phyloP scores from a whole-genome alignment of 1,140 invertebrate species.

The Atta texana region DNA sequence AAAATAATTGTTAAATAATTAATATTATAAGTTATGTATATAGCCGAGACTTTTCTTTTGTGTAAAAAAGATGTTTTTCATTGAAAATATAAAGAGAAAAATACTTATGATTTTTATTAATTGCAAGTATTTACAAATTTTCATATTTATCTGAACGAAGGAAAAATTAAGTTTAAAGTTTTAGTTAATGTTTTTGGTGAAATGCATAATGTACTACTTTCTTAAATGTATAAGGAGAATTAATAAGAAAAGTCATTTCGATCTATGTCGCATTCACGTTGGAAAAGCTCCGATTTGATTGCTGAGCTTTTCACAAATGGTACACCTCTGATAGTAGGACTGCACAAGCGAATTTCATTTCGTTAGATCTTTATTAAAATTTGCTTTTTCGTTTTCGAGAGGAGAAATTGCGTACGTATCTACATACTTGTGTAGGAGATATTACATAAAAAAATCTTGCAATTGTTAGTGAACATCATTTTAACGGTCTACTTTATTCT shows the following conservation, averaged over 20 bases:
- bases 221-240: not conserved
- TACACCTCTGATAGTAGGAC: not conserved
- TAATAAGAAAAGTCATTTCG: slow-evolving; percentile 16
- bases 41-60: not conserved
- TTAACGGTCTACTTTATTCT: not conserved
- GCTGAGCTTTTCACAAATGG: not conserved
- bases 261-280: not conserved
- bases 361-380: slow-evolving; percentile 9
- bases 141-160: not conserved
- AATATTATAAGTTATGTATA: not conserved
- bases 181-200: not conserved
- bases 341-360: slow-evolving; percentile 27
- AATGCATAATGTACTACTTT: not conserved
- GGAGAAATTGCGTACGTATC: not conserved
- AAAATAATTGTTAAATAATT: not conserved
- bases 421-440: not conserved
- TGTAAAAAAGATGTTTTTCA: not conserved
- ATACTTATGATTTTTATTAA: not conserved
- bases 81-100: not conserved
- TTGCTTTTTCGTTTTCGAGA: slow-evolving; percentile 2
- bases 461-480: not conserved
- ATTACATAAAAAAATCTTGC: not conserved
- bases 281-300: slow-evolving; percentile 13
- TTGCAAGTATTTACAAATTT: not conserved
- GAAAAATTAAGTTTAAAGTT: not conserved